Evolutionary conservation across 1,140 invertebrate genomes (phyloP), one percentile per base, ranked within the genome.

Genomic region (Achroia grisella): DNA sequence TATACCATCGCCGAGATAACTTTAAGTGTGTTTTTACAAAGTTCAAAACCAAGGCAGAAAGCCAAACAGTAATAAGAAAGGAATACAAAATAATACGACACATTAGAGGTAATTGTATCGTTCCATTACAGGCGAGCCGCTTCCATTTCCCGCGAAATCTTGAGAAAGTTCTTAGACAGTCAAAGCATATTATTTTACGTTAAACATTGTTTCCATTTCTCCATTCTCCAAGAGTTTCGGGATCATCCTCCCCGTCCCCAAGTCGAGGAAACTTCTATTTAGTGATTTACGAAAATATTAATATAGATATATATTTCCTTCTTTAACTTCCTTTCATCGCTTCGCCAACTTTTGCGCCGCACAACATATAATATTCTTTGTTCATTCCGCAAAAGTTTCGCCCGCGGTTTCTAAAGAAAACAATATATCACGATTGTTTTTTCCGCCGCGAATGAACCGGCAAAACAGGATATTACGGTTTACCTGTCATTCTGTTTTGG

Each of bases 131-230:
- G 13, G 8, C 32, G 11, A 8, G 9, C 12, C 17, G 14, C 12
- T 43, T 27, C 34, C 30, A 32, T 44, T 53, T 35, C 17, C 31
- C 35, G 13, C 30, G 40, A 12, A 10, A 11, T 37, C 12, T 15
- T 11, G 17, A 39, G 14, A 42, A 42, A 36, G 32, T 50, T 50
- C 39, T 12, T 39, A n/a, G n/a, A n/a, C 34, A 48, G 8, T 35
- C 29, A n/a, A 10, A 39, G 13, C 39, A 37, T 48, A 43, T 42
- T 43, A 48, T 33, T 39, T 46, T 10, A 32, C 28, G 44, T 44
- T 46, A 39, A 46, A 23, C 29, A 31, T 31, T 8, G 30, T 42
- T 10, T 17, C 17, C 35, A 5, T 17, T n/a, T 37, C 14, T 15
- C 15, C 10, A 9, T 8, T 37, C 17, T 6, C 17, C 17, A 3